These are phyloP conservation scores for Bombus difficillimus DNA, from an alignment of 1,140 invertebrate genomes.

Conservation along the genomic window DNA sequence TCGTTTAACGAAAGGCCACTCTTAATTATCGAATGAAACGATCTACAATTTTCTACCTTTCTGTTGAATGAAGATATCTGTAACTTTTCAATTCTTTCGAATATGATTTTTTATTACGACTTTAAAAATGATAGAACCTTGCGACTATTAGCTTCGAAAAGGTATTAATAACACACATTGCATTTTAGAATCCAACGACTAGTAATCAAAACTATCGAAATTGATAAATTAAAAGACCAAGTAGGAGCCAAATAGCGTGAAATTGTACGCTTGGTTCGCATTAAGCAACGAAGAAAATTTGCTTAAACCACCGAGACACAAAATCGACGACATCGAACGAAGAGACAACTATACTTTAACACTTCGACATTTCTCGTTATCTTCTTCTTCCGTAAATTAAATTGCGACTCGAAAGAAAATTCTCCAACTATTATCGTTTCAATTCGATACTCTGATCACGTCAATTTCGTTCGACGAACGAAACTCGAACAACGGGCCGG, in stretches of 20 bases:
- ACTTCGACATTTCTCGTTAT: background rate
- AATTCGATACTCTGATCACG: background rate
- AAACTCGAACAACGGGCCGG: too few species aligned
- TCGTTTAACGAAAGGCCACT: background rate
- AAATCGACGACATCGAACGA: constrained; percentile 11
- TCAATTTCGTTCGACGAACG: constrained; percentile 7
- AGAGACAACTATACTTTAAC: background rate
- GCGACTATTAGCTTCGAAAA: background rate
- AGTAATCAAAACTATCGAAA: background rate
- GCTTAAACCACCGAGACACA: background rate
- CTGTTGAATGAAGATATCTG: too few species aligned
- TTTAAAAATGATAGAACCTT: background rate
- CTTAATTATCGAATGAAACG: too few species aligned
- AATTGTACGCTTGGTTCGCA: background rate
- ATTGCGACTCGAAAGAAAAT: background rate
- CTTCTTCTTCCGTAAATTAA: constrained; percentile 18
- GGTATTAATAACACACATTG: background rate
- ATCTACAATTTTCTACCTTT: too few species aligned
- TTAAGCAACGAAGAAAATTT: constrained; percentile 27
- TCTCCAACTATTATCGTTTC: background rate
- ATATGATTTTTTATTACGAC: too few species aligned
- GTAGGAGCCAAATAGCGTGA: too few species aligned
- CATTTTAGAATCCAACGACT: background rate
- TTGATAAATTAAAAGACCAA: background rate
- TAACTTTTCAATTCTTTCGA: too few species aligned